Conservation (phyloP, 2,113 vertebrate species). For the Phylloscopus trochilus region DNA sequence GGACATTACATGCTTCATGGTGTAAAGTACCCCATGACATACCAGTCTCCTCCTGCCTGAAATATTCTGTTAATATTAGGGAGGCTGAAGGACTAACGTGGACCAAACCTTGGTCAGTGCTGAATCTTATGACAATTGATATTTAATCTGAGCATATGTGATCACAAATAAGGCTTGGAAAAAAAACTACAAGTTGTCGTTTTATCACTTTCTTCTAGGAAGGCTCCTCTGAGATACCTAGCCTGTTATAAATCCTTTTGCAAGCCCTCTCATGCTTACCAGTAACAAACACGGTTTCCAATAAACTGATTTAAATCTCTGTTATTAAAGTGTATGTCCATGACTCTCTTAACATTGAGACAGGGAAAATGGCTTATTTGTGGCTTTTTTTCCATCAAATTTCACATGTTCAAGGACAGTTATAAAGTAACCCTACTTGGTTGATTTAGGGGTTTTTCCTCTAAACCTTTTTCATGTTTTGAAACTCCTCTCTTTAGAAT, state of each 20-base stretch:
- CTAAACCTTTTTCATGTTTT: neutral
- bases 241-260: neutral
- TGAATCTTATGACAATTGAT: neutral
- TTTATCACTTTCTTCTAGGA: neutral
- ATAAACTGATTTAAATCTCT: neutral
- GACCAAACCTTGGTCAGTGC: neutral
- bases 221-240: neutral
- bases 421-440: neutral
- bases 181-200: neutral
- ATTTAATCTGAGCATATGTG: neutral
- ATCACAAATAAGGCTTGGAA: neutral
- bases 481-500: neutral
- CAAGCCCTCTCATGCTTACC: neutral
- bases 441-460: accelerated
- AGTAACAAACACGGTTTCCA: neutral
- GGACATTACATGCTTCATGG: neutral
- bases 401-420: neutral
- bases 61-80: neutral
- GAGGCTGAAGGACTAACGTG: neutral
- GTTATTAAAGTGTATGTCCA: neutral
- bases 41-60: neutral
- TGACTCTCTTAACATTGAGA: neutral
- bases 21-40: neutral
- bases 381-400: neutral
- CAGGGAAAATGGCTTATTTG: neutral